Evolutionary conservation across 2,888 invertebrate species (phyloP).

Genomic region (Ctenicera cuprea): DNA sequence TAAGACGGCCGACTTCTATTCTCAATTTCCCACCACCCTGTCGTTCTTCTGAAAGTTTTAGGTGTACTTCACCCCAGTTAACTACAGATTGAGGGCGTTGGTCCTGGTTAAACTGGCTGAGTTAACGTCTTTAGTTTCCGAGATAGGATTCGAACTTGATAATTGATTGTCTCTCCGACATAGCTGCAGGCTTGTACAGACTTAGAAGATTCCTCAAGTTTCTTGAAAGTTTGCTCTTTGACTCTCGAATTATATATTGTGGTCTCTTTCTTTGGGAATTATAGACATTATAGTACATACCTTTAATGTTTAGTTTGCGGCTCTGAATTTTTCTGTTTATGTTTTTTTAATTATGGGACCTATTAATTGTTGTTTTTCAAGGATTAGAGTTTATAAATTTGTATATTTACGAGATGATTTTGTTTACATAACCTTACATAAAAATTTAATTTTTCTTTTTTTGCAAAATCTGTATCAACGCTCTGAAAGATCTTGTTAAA

Average conservation of each 20-base stretch:
- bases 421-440: no score
- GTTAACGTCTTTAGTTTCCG: constrained; percentile 36
- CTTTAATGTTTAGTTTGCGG: no score
- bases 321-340: no score
- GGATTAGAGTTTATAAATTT: no score
- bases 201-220: constrained; percentile 11
- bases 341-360: no score
- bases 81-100: constrained; percentile 33
- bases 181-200: constrained; percentile 21
- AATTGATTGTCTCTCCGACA: constrained; percentile 37
- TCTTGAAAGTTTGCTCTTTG: constrained; percentile 21
- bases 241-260: not conserved
- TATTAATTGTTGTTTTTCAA: no score
- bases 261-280: not conserved
- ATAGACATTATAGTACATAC: not conserved
- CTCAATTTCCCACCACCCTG: not conserved
- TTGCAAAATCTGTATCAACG: no score
- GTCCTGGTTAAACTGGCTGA: constrained; percentile 33
- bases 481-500: no score
- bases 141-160: constrained; percentile 36
- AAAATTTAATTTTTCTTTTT: no score
- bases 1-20: constrained; percentile 12
- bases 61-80: constrained; percentile 27
- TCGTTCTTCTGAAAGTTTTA: constrained; percentile 6
- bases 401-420: no score